Conservation (phyloP, 2,113 vertebrate genomes). For the Eolophus roseicapilla region DNA sequence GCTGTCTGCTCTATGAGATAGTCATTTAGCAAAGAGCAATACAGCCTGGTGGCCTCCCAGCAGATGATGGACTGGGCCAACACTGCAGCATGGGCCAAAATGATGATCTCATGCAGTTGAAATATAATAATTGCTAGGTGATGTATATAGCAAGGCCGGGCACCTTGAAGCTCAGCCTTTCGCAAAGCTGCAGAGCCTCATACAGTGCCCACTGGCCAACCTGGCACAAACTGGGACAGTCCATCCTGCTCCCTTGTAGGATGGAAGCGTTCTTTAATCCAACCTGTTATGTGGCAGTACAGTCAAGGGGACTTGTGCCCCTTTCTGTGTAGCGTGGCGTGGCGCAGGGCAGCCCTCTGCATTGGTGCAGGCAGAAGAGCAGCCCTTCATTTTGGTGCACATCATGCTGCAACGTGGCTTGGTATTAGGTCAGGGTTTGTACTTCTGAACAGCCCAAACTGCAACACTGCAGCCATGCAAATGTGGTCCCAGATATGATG, state of each 20-base stretch:
- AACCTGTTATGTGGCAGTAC: rapidly evolving
- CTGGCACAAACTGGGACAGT: neutral
- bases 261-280: neutral
- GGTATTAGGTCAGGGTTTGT: neutral
- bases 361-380: neutral
- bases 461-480: neutral
- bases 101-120: slow-evolving; percentile 1
- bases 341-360: neutral
- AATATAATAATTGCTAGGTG: neutral
- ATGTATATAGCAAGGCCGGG: too few relatives aligned
- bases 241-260: neutral
- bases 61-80: neutral
- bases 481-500: rapidly evolving
- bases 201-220: neutral
- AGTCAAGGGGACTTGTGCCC: neutral
- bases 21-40: neutral
- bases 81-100: neutral
- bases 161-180: neutral
- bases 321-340: rapidly evolving
- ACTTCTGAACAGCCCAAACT: neutral
- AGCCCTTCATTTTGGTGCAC: neutral
- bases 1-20: neutral
- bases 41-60: neutral
- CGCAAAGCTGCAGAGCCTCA: neutral
- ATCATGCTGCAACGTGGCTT: neutral